phyloP scores from a whole-genome alignment of 2,113 vertebrate species.

The Oreochromis spilurus region DNA sequence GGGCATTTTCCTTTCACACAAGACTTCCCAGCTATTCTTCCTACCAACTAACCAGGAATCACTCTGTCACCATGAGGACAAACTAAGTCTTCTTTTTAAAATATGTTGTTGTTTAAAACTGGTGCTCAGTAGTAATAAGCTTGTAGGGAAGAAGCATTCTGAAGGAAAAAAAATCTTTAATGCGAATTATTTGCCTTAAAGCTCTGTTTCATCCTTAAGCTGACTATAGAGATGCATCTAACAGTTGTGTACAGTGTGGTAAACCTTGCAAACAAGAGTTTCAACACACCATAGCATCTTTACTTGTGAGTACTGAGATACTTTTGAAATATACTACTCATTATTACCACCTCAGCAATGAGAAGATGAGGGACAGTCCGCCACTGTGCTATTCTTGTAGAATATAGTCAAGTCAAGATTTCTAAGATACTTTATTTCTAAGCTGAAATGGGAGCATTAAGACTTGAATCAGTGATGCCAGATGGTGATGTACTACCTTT shows the following conservation, averaged over 20 bases:
- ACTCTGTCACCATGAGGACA: background rate
- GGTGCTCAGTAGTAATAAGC: background rate
- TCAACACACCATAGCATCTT: background rate
- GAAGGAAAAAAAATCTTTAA: background rate
- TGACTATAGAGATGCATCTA: background rate
- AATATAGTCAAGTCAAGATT: background rate
- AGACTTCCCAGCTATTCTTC: background rate
- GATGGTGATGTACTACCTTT: background rate
- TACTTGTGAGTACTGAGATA: background rate
- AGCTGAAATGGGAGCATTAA: background rate
- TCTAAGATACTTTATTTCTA: background rate
- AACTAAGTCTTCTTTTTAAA: background rate
- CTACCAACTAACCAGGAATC: background rate
- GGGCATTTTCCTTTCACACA: background rate
- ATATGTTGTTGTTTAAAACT: background rate
- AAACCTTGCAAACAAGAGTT: background rate
- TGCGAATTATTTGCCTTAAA: background rate
- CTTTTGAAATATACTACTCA: background rate
- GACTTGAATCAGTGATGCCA: background rate
- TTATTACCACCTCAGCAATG: background rate
- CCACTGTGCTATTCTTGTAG: background rate
- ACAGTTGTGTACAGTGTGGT: background rate
- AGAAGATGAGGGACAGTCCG: background rate
- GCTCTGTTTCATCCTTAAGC: background rate
- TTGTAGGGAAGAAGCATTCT: background rate